Base-by-base conservation (phyloP, 2,797 vertebrate genomes). In the Columba guinea region DNA sequence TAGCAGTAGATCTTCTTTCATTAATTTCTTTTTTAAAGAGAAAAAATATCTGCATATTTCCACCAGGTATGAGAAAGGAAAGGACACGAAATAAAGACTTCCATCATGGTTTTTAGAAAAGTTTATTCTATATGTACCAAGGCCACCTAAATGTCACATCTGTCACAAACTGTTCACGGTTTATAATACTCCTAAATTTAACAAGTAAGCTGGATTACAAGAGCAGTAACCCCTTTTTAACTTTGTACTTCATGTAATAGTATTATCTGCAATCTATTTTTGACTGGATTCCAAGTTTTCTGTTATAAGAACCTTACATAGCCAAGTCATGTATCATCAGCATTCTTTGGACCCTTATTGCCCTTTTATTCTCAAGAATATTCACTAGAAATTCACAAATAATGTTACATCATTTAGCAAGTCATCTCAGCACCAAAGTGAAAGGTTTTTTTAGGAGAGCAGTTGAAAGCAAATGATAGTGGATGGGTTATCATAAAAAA, bases 321-420 rank as follows among this genome's bases (percentile, higher is more conserved):
- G 51, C 41, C 5, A 3, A 93, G 70, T 22, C 5, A 3, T 83
- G 71, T 90, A 85, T 91, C 93, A 96, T 94, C 89, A 96, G 83
- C 73, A 84, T 94, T 96, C 94, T 71, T 41, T 56, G 93, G 75
- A 93, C 80, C 91, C 74, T 68, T 76, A 68, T 11, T 90, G 79
- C 52, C n/a, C 67, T 93, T 94, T 95, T 59, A 71, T 86, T 83
- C 90, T 75, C 60, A 58, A 74, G 49, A 90, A 95, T 67, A 87
- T 87, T 96, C 90, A 74, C 74, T 62, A 62, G 65, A 95, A 95
- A 92, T 48, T 94, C 90, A 67, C 92, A 94, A 93, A 94, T 95
- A 94, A 94, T 84, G 96, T 94, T 71, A 80, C 94, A 95, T 94
- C 87, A 96, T 95, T 96, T 94, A 89, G 49, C 20, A 88, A 96